A percentile compares a stretch with the other conserved stretches of the same genome.
Evolutionary conservation across 1,140 invertebrate species (phyloP).

Genomic region (Bombus confusus): DNA sequence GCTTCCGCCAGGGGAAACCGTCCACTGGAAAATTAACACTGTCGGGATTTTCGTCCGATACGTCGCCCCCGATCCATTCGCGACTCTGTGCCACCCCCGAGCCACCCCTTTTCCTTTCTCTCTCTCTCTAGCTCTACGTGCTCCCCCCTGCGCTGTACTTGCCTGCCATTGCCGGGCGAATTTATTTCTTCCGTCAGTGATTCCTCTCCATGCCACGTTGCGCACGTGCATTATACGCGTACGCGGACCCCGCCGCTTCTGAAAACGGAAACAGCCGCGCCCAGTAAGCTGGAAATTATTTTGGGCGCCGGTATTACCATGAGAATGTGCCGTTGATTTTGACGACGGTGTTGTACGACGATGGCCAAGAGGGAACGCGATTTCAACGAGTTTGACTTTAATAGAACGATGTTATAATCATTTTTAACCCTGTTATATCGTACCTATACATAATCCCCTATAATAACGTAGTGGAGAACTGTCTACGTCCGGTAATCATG

Average conservation of each 20-base stretch:
- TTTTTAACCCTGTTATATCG: not conserved
- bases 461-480: not conserved
- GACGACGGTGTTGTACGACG: not conserved
- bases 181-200: conserved; percentile 63
- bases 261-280: conserved; percentile 46
- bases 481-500: not conserved
- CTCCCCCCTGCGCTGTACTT: not conserved
- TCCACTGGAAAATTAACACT: conserved; percentile 78
- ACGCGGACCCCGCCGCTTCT: not conserved
- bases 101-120: not conserved
- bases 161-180: conserved; percentile 45
- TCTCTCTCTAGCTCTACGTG: not conserved
- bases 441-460: too few relatives aligned
- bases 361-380: not conserved
- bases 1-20: conserved; percentile 67
- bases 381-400: conserved; percentile 1
- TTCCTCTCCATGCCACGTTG: conserved; percentile 22
- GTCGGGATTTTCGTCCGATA: conserved; percentile 74
- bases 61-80: conserved; percentile 53
- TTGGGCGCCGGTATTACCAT: conserved; percentile 48
- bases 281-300: conserved; percentile 44
- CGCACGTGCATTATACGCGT: conserved; percentile 37
- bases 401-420: not conserved
- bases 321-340: conserved; percentile 60
- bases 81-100: not conserved